Evolutionary conservation across 2,113 vertebrate species (phyloP).

Genomic region (Phalacrocorax pelagicus): DNA sequence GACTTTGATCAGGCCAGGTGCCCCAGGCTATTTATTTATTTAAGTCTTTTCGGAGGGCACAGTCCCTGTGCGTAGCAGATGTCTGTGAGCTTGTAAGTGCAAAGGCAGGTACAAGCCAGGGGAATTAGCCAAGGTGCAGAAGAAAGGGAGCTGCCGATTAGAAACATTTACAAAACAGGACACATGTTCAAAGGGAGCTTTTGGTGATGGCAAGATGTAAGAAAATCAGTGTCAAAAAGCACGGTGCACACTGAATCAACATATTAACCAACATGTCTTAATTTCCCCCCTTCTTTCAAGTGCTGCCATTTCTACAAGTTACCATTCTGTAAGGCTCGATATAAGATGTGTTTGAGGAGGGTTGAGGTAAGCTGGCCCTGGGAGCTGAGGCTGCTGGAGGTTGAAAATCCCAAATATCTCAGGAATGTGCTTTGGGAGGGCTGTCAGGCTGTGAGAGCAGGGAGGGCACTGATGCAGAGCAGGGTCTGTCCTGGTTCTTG

Average conservation of each 20-base stretch:
- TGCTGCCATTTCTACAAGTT: not conserved
- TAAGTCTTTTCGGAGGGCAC: not conserved
- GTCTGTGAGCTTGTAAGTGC: not conserved
- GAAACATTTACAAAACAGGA: not conserved
- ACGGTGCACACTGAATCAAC: not conserved
- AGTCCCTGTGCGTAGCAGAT: not conserved
- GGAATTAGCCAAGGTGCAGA: not conserved
- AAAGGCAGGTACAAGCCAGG: not conserved
- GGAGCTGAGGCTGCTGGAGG: not conserved
- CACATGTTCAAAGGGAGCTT: not conserved
- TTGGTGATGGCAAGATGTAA: not conserved
- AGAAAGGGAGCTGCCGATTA: not conserved
- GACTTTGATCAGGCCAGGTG: not conserved
- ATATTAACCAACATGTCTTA: not conserved
- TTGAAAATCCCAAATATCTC: not conserved
- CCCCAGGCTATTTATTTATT: not conserved
- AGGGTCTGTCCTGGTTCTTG: not conserved
- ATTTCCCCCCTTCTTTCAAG: not conserved
- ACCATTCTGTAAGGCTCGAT: fast-evolving
- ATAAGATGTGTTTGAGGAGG: not conserved
- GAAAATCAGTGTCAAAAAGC: not conserved
- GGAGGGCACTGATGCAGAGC: not conserved
- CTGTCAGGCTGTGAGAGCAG: not conserved
- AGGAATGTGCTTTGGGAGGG: not conserved
- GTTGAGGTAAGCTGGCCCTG: not conserved